Base-by-base conservation (phyloP, 2,113 vertebrate genomes). In the Epinephelus cyanopodus region DNA sequence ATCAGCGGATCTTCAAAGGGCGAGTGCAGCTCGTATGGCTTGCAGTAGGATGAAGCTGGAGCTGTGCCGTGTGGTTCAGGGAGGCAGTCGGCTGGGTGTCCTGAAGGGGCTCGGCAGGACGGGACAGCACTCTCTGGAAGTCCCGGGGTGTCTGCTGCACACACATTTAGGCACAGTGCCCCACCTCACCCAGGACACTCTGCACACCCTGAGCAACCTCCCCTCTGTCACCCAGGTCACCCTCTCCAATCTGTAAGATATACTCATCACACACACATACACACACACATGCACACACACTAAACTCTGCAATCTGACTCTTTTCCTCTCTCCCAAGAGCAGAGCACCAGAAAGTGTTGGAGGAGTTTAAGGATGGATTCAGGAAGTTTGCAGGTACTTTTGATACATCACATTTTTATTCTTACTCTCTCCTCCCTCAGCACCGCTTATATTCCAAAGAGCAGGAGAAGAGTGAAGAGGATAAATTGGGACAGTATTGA, bases 321-420 rank as follows among this genome's bases (percentile, higher is more conserved):
- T 9, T 13, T 69, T 73, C 5, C 53, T 42, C 18, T 57, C 18
- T 57, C 54, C 90, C 3, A 33, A 99, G 98, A 81, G 97, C 95
- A 88, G 98, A 99, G 79, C 96, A 99, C 83, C 96, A 97, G 52
- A 97, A 99, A 0, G 96, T 98, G n/a, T 89, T 99, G 92, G 96
- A 97, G 88, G 97, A 97, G 57, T 99, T 96, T 90, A 97, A 97
- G 84, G 95, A 96, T 88, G 98, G 98, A 92, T 94, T 96, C 91
- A 95, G 92, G 52, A 98, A 96, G 79, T 99, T 99, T 94, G 95
- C 98, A 96, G 98, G 98, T 99, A 89, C 12, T 65, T 50, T 10
- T 39, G 4, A 58, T 60, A 5, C 11, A 9, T 29, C 33, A 14
- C 47, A 9, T 9, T 9, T 23, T 12, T n/a, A 25, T 7, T 45